Conservation (phyloP, 2,888 invertebrate genomes). For the Pelosia muscerda region DNA sequence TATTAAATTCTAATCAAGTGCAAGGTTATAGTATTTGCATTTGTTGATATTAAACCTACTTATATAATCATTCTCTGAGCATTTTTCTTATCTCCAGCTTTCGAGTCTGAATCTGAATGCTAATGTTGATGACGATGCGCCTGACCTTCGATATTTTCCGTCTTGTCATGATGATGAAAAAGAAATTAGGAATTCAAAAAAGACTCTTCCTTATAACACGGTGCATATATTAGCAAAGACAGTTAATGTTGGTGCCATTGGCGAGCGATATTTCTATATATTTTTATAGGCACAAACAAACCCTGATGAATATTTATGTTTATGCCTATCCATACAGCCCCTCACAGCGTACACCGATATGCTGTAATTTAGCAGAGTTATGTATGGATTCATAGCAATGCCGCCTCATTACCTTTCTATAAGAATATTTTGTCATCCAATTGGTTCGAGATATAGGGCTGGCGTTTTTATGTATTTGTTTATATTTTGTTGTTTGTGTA, state of each 20-base stretch:
- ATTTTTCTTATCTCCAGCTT: no score
- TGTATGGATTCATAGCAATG: conserved; percentile 59
- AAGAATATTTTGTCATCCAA: conserved; percentile 58
- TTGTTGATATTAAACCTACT: no score
- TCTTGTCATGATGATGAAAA: no score
- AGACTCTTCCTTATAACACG: neutral
- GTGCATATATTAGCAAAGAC: neutral
- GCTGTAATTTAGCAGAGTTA: conserved; percentile 65
- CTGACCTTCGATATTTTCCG: no score
- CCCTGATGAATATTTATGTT: conserved; percentile 74
- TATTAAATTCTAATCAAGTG: neutral
- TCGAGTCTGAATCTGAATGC: no score
- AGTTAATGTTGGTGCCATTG: conserved; percentile 1
- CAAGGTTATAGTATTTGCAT: neutral
- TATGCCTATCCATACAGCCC: conserved; percentile 54
- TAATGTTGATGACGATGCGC: no score
- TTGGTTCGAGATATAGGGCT: conserved; percentile 42
- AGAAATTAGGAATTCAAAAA: no score
- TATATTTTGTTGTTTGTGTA: conserved; percentile 23
- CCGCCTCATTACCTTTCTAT: conserved; percentile 79
- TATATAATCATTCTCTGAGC: no score
- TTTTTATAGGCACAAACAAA: conserved; percentile 67
- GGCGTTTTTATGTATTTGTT: conserved; percentile 30
- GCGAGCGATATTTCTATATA: conserved; percentile 40
- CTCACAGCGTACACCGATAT: conserved; percentile 70